Evolutionary conservation across 2,888 invertebrate species (phyloP).

Genomic region (Xylota segnis): DNA sequence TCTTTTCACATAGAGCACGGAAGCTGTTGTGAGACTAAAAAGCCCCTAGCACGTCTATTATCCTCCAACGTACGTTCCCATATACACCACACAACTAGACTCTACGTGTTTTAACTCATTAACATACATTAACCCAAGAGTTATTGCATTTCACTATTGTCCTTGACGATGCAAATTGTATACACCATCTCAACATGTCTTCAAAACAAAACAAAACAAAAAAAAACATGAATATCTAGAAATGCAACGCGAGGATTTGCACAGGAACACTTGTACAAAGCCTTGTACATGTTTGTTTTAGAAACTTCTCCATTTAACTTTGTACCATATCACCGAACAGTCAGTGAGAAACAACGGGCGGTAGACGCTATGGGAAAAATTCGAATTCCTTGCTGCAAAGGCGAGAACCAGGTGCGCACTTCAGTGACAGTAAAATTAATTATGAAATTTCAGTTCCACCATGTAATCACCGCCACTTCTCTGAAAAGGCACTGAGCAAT

Average conservation of each 20-base stretch:
- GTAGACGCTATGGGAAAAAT: slow-evolving; percentile 19
- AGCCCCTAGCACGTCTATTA: slow-evolving; percentile 30
- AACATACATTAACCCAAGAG: slow-evolving; percentile 70
- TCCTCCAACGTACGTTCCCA: slow-evolving; percentile 25
- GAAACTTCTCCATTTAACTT: slow-evolving; percentile 67
- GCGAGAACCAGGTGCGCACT: slow-evolving; percentile 55
- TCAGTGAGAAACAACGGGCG: background rate
- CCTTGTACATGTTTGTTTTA: slow-evolving; percentile 55
- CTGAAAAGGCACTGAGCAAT: slow-evolving; percentile 9
- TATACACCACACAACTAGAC: slow-evolving; percentile 38
- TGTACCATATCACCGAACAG: slow-evolving; percentile 20
- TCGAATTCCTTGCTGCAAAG: slow-evolving; percentile 27
- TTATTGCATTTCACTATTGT: slow-evolving; percentile 71
- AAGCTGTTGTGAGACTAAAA: slow-evolving; percentile 34
- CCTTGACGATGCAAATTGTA: slow-evolving; percentile 57
- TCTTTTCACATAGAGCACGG: slow-evolving; percentile 49
- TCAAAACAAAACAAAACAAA: background rate
- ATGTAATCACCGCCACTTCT: slow-evolving; percentile 55
- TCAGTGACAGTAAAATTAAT: slow-evolving; percentile 62
- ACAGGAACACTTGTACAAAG: slow-evolving; percentile 36
- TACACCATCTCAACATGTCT: slow-evolving; percentile 27
- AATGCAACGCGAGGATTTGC: slow-evolving; percentile 34
- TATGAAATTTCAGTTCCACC: slow-evolving; percentile 68
- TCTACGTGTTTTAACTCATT: slow-evolving; percentile 55
- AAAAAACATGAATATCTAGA: slow-evolving; percentile 5